Evolutionary conservation across 2,888 invertebrate genomes (phyloP), one percentile per base, ranked within the genome.

Genomic region (Neoaliturus tenellus): DNA sequence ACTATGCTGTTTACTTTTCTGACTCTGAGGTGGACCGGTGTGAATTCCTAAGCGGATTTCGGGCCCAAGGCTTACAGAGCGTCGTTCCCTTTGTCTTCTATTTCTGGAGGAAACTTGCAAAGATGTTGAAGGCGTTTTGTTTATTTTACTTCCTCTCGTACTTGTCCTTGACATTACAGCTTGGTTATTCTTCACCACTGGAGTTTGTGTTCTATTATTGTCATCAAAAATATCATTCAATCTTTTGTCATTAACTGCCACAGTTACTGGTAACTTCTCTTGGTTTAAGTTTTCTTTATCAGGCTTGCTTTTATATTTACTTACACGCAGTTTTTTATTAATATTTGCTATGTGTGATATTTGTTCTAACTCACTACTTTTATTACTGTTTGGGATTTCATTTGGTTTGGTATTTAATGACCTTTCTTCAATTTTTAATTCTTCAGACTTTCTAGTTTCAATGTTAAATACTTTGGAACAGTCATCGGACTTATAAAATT

Each of bases 291-390:
- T 55, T 55, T 55, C 55, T 55, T 55, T 55, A 6, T 55, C 55
- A 23, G 20, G 6, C 23, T 55, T 55, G 55, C 4, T 44, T 33
- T 75, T 10, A n/a, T 48, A 48, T 25, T 75, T 75, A 51, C 75
- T 75, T 10, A 75, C 48, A 14, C 51, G 44, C 12, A 75, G 25
- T 51, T 48, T 75, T 75, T 75, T 75, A 33, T 75, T 75, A 3
- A 75, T 75, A 48, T 28, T 44, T 4, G 23, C 51, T 17, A 75
- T 48, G 25, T 75, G 75, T 25, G 75, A 44, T 48, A 44, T 75
- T 48, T 75, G 75, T 6, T 44, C 25, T 1, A 75, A 5, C 12
- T 75, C 75, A 25, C 25, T 48, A 31, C 10, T 75, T 75, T 75
- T 48, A 71, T 39, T 41, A 4, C 1, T 12, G 12, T 33, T 6